Conservation (phyloP, 2,797 vertebrate genomes). For the Jordanella pulchra region DNA sequence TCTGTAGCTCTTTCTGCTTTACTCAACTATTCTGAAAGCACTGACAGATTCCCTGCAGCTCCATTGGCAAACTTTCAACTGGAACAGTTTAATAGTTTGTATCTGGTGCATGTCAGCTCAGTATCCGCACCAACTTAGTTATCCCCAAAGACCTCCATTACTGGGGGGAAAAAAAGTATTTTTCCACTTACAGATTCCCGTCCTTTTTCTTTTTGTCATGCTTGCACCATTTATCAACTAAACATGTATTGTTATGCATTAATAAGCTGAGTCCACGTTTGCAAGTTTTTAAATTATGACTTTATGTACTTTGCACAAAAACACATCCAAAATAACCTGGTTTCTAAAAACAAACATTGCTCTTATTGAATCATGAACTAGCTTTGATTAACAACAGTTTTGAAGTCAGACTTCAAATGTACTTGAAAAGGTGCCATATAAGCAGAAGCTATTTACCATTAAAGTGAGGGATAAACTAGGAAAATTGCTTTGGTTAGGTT, state of each 20-base stretch:
- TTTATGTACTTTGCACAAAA: neutral
- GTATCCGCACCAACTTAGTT: neutral
- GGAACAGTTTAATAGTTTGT: neutral
- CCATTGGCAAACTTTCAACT: neutral
- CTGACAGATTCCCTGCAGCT: conserved; percentile 10
- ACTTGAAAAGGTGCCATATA: too few relatives aligned
- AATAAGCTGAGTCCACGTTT: neutral
- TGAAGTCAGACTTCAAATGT: too few relatives aligned
- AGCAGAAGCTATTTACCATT: too few relatives aligned
- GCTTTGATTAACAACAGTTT: too few relatives aligned
- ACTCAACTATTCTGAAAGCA: conserved; percentile 21
- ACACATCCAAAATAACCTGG: neutral
- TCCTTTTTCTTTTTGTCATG: neutral
- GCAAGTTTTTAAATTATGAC: neutral
- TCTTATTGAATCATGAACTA: neutral
- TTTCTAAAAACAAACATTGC: neutral
- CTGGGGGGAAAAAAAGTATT: neutral
- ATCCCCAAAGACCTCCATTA: neutral
- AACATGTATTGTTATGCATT: neutral
- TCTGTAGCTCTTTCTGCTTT: conserved; percentile 15
- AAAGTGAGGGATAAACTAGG: too few relatives aligned
- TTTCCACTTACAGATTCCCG: neutral
- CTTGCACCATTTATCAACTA: neutral
- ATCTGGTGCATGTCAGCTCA: neutral
- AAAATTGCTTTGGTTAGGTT: too few relatives aligned